Evolutionary conservation across 2,888 invertebrate genomes (phyloP).

Genomic region (Apamea monoglypha): DNA sequence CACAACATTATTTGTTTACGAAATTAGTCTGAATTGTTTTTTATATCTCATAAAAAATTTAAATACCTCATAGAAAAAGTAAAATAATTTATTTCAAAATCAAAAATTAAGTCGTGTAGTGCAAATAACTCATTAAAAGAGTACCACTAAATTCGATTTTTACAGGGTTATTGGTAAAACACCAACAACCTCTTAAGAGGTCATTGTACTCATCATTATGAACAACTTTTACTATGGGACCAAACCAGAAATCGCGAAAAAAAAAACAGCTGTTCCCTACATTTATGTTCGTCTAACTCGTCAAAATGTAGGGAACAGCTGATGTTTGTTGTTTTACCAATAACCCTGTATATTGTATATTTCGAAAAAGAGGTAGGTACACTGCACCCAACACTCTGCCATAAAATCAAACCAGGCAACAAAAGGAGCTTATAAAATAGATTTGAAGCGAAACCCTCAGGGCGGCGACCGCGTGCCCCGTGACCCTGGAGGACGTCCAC

Average conservation of each 20-base stretch:
- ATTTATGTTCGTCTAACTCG: no score
- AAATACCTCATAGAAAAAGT: no score
- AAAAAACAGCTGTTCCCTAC: no score
- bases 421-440: slow-evolving; percentile 76
- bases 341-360: background rate
- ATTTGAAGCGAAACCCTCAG: slow-evolving; percentile 81
- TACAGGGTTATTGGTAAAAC: no score
- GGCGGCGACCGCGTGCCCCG: slow-evolving; percentile 93
- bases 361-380: slow-evolving; percentile 34
- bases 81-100: background rate
- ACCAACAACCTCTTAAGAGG: no score
- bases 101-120: background rate
- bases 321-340: no score
- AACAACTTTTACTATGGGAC: no score
- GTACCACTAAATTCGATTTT: background rate
- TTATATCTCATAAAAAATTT: background rate
- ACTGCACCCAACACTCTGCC: slow-evolving; percentile 29
- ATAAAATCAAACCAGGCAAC: slow-evolving; percentile 37
- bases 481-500: slow-evolving; percentile 92
- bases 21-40: background rate
- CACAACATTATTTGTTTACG: background rate
- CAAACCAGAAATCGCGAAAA: no score
- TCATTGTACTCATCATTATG: no score
- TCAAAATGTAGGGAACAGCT: no score
- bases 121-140: background rate